phyloP scores from a whole-genome alignment of 1,140 invertebrate genomes.

The Lysiphlebus fabarum region DNA sequence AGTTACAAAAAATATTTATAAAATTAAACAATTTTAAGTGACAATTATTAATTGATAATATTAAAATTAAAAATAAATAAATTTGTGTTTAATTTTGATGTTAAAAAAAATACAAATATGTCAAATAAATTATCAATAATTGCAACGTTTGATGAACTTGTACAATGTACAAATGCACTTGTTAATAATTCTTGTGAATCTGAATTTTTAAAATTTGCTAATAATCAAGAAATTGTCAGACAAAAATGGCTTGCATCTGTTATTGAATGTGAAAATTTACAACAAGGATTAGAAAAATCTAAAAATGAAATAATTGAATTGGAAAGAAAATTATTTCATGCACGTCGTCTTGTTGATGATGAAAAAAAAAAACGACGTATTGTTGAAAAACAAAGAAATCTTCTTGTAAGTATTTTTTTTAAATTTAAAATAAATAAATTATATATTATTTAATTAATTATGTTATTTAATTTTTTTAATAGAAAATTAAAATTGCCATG shows the following conservation, averaged over 20 bases:
- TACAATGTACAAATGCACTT: constrained; percentile 63
- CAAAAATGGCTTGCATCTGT: constrained; percentile 66
- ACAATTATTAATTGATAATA: too few relatives aligned
- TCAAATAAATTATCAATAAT: constrained; percentile 50
- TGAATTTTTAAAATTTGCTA: constrained; percentile 71
- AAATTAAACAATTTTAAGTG: too few relatives aligned
- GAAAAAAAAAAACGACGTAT: constrained; percentile 67
- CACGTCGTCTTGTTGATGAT: constrained; percentile 71
- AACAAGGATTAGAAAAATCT: constrained; percentile 63
- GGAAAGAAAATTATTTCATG: constrained; percentile 74
- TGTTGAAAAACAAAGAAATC: constrained; percentile 63
- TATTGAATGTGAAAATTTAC: constrained; percentile 64
- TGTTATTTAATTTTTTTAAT: constrained; percentile 20
- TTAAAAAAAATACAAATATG: too few relatives aligned
- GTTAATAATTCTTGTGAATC: constrained; percentile 62
- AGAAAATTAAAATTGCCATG: constrained; percentile 72
- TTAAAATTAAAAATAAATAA: too few relatives aligned
- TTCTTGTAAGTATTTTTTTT: constrained; percentile 52
- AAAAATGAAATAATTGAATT: constrained; percentile 65
- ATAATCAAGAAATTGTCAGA: constrained; percentile 67
- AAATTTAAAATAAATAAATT: constrained; percentile 3
- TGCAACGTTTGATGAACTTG: constrained; percentile 65
- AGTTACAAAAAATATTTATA: too few relatives aligned
- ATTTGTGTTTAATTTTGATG: too few relatives aligned
- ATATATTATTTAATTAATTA: background rate